Base-by-base conservation (phyloP, 2,888 invertebrate genomes). In the Cephus nigrinus region DNA sequence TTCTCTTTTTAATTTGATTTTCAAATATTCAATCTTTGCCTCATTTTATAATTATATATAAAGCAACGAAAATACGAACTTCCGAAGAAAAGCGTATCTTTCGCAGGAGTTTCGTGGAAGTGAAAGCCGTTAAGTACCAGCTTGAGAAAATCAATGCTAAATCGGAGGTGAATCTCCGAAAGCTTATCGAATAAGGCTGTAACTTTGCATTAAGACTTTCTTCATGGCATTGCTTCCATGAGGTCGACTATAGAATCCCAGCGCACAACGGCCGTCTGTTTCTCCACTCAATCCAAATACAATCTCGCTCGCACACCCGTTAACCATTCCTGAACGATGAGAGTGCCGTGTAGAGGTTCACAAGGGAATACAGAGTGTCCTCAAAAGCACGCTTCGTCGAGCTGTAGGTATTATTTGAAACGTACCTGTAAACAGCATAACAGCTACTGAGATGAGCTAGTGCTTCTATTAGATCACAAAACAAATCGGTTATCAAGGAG, bases 141-240 rank as follows among this genome's bases (percentile, higher is more conserved):
- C 75, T 74, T 68, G 34, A 76, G 71, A 78, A 74, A 79, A 78
- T 82, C 78, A 78, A 76, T 79, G 80, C 78, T 78, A 79, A 80
- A 81, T 82, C 79, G 76, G 78, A 74, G 75, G 77, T 74, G 80
- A 81, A 69, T 78, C 74, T 74, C 68, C 77, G 71, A 36, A 76
- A 76, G 79, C 76, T 81, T 79, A 79, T 79, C 79, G 80, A 81
- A 80, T 80, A 76, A 79, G 78, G 76, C 78, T 31, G 75, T 79
- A 76, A 74, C 75, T 81, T 81, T 79, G 78, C 81, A 81, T 81
- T 74, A 69, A 77, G 78, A 75, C 78, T 76, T 35, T 68, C 72
- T 23, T 68, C 34, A 35, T 73, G 73, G 40, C 71, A 40, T 36
- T 73, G 36, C 68, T 69, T 75, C 75, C 77, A 36, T 23, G 40